Evolutionary conservation across 2,797 vertebrate species (phyloP).

Genomic region (Hyperoplus immaculatus): DNA sequence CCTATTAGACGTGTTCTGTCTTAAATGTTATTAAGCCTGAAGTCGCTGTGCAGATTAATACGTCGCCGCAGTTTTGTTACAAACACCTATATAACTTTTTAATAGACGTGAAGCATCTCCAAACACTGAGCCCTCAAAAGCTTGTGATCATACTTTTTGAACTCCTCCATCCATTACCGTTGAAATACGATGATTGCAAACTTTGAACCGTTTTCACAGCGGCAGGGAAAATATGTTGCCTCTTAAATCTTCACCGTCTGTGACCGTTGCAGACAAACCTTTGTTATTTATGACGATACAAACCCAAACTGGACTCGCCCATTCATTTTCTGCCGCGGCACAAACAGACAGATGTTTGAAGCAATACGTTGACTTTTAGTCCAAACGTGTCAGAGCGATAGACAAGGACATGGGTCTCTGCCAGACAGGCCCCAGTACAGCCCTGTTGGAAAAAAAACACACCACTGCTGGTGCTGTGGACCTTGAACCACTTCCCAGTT

Average conservation of each 20-base stretch:
- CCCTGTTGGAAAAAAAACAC: conserved; percentile 74
- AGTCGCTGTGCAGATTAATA: conserved; percentile 23
- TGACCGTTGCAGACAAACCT: conserved; percentile 65
- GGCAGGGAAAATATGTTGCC: conserved; percentile 53
- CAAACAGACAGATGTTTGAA: conserved; percentile 67
- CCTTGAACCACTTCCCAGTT: conserved; percentile 79
- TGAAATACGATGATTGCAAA: conserved; percentile 63
- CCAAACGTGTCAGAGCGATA: conserved; percentile 68
- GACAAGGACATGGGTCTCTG: conserved; percentile 77
- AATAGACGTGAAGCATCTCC: conserved; percentile 29
- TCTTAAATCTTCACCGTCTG: conserved; percentile 63
- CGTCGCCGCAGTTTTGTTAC: conserved; percentile 11
- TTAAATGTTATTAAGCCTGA: conserved; percentile 5
- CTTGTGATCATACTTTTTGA: conserved; percentile 24
- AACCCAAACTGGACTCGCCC: conserved; percentile 54
- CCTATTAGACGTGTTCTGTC: conserved; percentile 29
- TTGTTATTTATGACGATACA: conserved; percentile 64
- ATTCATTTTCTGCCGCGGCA: conserved; percentile 56
- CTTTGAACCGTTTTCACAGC: conserved; percentile 66
- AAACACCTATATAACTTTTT: conserved; percentile 29
- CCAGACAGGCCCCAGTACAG: conserved; percentile 62
- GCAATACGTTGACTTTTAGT: conserved; percentile 61
- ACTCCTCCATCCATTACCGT: conserved; percentile 39
- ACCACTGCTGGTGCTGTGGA: conserved; percentile 65
- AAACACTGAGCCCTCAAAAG: conserved; percentile 21